Conservation (phyloP, 2,113 vertebrate genomes). For the Camarhynchus parvulus region DNA sequence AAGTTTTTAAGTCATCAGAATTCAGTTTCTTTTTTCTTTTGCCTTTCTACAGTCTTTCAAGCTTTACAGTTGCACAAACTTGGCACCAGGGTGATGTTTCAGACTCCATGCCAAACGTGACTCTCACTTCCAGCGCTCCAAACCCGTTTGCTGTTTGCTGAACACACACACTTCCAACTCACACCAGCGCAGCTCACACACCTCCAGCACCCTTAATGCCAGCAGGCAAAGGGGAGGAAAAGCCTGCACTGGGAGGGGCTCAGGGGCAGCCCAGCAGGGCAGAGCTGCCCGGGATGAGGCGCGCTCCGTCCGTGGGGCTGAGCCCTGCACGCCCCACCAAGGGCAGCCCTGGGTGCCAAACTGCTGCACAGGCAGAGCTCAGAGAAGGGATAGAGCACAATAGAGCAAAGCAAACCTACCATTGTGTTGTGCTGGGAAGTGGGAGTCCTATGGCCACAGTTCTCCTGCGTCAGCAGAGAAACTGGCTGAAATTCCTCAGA, state of each 20-base stretch:
- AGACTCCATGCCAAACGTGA: slow-evolving; percentile 44
- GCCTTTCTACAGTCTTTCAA: background rate
- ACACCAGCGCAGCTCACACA: background rate
- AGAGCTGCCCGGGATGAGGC: background rate
- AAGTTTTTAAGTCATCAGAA: background rate
- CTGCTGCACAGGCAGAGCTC: slow-evolving; percentile 38
- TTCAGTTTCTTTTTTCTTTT: background rate
- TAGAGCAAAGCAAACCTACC: slow-evolving; percentile 81
- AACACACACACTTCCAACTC: background rate
- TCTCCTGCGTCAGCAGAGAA: slow-evolving; percentile 84
- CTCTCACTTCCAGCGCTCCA: slow-evolving; percentile 22
- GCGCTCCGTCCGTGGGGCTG: background rate
- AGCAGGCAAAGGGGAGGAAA: slow-evolving; percentile 26
- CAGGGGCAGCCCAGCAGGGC: background rate
- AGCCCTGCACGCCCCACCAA: too few relatives aligned
- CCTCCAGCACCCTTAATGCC: background rate
- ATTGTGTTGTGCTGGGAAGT: slow-evolving; percentile 85
- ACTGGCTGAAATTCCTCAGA: slow-evolving; percentile 87
- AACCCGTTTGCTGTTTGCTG: slow-evolving; percentile 36
- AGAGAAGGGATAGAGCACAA: slow-evolving; percentile 61
- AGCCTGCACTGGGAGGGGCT: background rate
- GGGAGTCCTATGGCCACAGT: slow-evolving; percentile 90
- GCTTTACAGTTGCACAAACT: slow-evolving; percentile 14
- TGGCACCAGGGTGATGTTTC: slow-evolving; percentile 20
- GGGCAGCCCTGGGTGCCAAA: slow-evolving; percentile 36